phyloP scores from a whole-genome alignment of 2,888 invertebrate genomes.

The Drosophila peninsularis region DNA sequence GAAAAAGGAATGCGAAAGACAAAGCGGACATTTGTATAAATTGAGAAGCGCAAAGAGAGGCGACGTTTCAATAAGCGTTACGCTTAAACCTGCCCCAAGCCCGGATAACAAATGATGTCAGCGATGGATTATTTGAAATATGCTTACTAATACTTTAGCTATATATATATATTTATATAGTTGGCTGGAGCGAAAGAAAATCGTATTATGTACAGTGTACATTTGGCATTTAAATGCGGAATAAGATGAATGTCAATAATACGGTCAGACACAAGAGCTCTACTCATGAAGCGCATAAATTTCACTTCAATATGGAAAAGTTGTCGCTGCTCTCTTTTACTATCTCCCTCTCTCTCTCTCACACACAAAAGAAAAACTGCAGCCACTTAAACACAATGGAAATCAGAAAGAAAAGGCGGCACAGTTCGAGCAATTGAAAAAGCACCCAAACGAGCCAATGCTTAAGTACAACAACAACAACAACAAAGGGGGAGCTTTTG shows the following conservation, averaged over 20 bases:
- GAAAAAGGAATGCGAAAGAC: conserved; percentile 33
- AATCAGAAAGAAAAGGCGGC: conserved; percentile 42
- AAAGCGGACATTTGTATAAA: conserved; percentile 45
- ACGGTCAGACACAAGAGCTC: conserved; percentile 8
- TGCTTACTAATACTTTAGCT: not conserved
- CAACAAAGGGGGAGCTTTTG: conserved; percentile 23
- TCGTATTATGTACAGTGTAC: not conserved
- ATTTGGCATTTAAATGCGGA: not conserved
- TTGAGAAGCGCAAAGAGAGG: conserved; percentile 44
- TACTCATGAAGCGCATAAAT: conserved; percentile 42
- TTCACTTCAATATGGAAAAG: conserved; percentile 45
- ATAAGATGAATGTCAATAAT: conserved; percentile 5
- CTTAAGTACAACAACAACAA: conserved; percentile 28
- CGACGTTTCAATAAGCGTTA: conserved; percentile 27
- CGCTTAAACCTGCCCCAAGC: not conserved
- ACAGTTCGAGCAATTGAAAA: conserved; percentile 28
- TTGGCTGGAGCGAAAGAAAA: not conserved
- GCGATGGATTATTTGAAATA: conserved; percentile 1
- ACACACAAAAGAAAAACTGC: conserved; percentile 36
- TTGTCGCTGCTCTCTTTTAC: not conserved
- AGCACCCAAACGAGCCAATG: conserved; percentile 15
- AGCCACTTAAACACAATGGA: conserved; percentile 65
- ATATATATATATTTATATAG: not conserved
- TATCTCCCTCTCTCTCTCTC: not conserved
- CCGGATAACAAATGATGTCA: not conserved